Conservation (phyloP, 2,113 vertebrate genomes). For the Chaetura pelagica region DNA sequence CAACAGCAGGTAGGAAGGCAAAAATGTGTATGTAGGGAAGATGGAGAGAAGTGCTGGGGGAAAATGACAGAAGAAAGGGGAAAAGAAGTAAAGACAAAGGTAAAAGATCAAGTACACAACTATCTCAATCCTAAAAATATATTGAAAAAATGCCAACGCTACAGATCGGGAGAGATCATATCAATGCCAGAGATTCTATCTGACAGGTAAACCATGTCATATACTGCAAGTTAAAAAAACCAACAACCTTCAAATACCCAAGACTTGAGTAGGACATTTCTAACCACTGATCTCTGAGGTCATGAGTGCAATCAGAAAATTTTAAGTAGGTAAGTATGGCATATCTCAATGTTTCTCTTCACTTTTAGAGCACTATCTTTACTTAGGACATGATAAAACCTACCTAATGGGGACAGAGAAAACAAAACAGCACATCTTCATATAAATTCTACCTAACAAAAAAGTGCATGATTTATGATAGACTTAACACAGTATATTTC, state of each 20-base stretch:
- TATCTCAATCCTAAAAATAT: not conserved
- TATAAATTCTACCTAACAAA: not conserved
- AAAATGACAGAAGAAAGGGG: not conserved
- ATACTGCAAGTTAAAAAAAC: not conserved
- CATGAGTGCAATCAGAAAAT: not conserved
- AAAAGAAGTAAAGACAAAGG: not conserved
- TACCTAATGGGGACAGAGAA: not conserved
- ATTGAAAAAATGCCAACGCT: not conserved
- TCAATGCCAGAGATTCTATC: not conserved
- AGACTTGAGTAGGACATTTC: not conserved
- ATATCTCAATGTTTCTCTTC: not conserved
- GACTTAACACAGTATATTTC: not conserved
- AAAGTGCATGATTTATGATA: not conserved
- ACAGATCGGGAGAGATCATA: not conserved
- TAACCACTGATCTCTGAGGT: not conserved
- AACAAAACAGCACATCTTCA: not conserved
- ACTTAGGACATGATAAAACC: not conserved
- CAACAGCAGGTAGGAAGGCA: not conserved
- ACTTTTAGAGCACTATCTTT: not conserved
- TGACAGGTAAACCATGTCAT: not conserved
- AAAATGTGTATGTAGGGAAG: not conserved
- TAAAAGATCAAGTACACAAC: not conserved
- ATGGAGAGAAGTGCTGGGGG: not conserved
- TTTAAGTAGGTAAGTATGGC: not conserved
- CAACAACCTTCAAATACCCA: not conserved